Percentiles rank a stretch among this genome's conserved stretches.
phyloP scores from a whole-genome alignment of 1,140 invertebrate species.

The Saxidomus purpurata region DNA sequence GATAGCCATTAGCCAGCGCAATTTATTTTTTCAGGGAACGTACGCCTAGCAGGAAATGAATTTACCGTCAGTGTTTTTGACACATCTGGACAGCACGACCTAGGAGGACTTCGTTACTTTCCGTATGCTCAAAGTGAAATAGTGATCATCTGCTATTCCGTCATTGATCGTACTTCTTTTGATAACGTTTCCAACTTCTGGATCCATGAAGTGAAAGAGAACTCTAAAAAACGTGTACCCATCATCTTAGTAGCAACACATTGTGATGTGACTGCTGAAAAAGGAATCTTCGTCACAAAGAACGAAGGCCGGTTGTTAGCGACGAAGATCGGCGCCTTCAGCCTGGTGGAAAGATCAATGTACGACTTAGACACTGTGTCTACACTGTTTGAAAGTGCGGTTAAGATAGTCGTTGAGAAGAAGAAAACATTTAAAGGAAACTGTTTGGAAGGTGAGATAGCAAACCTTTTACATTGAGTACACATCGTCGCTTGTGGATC shows the following conservation, averaged over 20 bases:
- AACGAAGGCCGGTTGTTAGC: constrained; percentile 93
- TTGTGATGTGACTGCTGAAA: constrained; percentile 89
- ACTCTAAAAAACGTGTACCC: constrained; percentile 89
- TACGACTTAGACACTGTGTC: constrained; percentile 96
- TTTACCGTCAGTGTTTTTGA: constrained; percentile 46
- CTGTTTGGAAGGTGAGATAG: not conserved
- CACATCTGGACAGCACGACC: constrained; percentile 43
- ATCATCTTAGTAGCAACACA: constrained; percentile 91
- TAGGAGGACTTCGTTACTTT: constrained; percentile 24
- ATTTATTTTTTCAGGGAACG: constrained; percentile 11
- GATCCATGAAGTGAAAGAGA: constrained; percentile 88
- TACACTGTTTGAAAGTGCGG: constrained; percentile 95
- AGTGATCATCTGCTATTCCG: constrained; percentile 99
- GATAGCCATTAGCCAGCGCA: too few relatives aligned
- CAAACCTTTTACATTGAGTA: too few relatives aligned
- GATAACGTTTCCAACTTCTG: constrained; percentile 97
- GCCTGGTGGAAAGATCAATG: constrained; percentile 96
- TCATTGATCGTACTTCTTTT: constrained; percentile 98
- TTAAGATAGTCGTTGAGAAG: constrained; percentile 90
- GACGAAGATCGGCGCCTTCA: constrained; percentile 90
- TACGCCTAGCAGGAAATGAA: not conserved
- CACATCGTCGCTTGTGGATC: too few relatives aligned
- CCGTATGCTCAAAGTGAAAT: constrained; percentile 90
- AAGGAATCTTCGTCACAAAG: constrained; percentile 88
- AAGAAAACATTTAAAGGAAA: not conserved